Conservation (phyloP, 2,113 vertebrate species). For the Scomber japonicus region DNA sequence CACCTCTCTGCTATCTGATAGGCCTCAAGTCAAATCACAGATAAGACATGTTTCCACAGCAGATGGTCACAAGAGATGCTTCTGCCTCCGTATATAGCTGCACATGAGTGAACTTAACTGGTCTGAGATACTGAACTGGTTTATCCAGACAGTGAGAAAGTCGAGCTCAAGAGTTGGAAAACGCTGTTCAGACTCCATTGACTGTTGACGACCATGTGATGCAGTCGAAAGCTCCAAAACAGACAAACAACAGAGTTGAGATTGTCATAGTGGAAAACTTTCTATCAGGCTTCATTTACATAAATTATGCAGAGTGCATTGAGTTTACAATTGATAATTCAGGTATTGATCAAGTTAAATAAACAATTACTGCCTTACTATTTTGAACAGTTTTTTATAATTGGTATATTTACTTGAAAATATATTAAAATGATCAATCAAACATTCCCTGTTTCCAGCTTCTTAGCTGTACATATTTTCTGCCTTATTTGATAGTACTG, state of each 20-base stretch:
- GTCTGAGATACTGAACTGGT: not conserved
- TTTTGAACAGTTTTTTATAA: not conserved
- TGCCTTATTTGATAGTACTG: not conserved
- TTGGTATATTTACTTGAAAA: too few relatives aligned
- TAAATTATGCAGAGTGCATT: not conserved
- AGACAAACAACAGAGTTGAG: not conserved
- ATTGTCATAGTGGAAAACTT: not conserved
- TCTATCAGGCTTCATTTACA: not conserved
- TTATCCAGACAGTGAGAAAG: slow-evolving; percentile 16
- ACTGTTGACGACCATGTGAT: not conserved
- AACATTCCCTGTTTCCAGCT: not conserved
- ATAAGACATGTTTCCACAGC: slow-evolving; percentile 38
- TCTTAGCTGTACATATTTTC: not conserved
- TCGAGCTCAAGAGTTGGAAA: too few relatives aligned
- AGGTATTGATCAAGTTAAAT: not conserved
- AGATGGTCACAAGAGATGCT: slow-evolving; percentile 38
- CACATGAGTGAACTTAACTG: slow-evolving; percentile 17
- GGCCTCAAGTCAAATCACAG: slow-evolving; percentile 33
- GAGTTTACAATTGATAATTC: not conserved
- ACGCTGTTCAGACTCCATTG: not conserved
- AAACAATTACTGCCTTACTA: not conserved
- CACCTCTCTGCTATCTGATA: slow-evolving; percentile 34
- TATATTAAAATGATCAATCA: not conserved
- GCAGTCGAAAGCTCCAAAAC: not conserved
- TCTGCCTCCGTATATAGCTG: not conserved